Evolutionary conservation across 2,113 vertebrate genomes (phyloP).

Genomic region (Cyrtonyx montezumae): DNA sequence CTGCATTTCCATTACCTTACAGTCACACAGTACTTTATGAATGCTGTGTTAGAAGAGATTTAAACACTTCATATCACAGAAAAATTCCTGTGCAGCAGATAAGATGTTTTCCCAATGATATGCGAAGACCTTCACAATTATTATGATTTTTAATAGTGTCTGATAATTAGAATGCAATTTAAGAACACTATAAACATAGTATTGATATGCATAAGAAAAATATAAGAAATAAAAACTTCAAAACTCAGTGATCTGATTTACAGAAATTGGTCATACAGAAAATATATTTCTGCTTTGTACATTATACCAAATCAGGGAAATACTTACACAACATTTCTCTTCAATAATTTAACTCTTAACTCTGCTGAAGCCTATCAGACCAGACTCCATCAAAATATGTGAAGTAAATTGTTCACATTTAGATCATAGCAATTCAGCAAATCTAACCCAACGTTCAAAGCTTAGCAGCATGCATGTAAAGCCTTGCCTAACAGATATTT

Average conservation of each 20-base stretch:
- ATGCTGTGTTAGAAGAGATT: background rate
- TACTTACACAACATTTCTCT: background rate
- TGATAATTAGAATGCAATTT: background rate
- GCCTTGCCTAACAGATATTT: background rate
- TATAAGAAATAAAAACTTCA: background rate
- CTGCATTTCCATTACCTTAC: background rate
- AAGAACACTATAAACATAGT: background rate
- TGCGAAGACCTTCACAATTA: background rate
- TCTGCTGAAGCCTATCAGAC: background rate
- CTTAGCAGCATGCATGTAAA: background rate
- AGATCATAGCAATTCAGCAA: background rate
- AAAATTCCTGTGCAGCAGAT: background rate
- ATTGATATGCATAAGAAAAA: background rate
- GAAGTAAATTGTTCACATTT: background rate
- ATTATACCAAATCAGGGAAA: background rate
- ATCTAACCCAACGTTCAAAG: background rate
- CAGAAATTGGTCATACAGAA: background rate
- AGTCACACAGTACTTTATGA: background rate
- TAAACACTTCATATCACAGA: background rate
- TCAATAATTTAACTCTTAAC: background rate
- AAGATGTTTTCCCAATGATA: background rate
- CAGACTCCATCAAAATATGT: background rate
- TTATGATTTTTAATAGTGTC: background rate
- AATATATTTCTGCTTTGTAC: background rate
- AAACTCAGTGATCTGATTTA: background rate